A percentile compares a stretch with the other conserved stretches of the same genome.
Evolutionary conservation across 2,797 vertebrate species (phyloP).

Genomic region (Phoxinus dragarum): DNA sequence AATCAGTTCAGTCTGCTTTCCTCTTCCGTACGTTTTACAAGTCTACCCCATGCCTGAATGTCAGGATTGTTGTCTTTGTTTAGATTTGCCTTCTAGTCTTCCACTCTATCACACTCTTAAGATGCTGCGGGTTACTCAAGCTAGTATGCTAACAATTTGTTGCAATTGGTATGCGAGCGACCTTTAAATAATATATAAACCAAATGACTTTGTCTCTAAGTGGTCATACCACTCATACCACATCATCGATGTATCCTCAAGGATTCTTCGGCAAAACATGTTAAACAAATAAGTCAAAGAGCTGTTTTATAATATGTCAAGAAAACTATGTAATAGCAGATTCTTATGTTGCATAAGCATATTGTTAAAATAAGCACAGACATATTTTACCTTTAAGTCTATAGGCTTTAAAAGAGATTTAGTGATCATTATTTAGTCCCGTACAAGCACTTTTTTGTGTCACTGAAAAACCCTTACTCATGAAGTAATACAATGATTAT

Average conservation of each 20-base stretch:
- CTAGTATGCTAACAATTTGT: constrained; percentile 8
- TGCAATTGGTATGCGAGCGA: not conserved
- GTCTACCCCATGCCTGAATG: constrained; percentile 50
- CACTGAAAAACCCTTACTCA: not conserved
- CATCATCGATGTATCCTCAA: not conserved
- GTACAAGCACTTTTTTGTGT: not conserved
- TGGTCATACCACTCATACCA: not conserved
- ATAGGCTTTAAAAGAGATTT: not conserved
- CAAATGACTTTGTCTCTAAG: not conserved
- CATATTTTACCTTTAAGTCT: not conserved
- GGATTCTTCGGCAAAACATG: not conserved
- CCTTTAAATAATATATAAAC: not conserved
- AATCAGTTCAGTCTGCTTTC: constrained; percentile 70
- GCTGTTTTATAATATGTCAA: not conserved
- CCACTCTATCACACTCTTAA: not conserved
- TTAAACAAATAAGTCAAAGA: constrained; percentile 3
- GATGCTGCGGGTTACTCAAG: constrained; percentile 5
- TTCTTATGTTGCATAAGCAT: not conserved
- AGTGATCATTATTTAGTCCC: not conserved
- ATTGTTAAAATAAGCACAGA: not conserved
- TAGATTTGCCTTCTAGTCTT: constrained; percentile 39
- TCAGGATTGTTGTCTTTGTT: constrained; percentile 53
- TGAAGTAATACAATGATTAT: not conserved
- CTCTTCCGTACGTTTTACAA: constrained; percentile 55
- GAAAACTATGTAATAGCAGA: not conserved